Evolutionary conservation across 2,888 invertebrate species (phyloP), one percentile per base, ranked within the genome.

Genomic region (Poecilus cupreus): DNA sequence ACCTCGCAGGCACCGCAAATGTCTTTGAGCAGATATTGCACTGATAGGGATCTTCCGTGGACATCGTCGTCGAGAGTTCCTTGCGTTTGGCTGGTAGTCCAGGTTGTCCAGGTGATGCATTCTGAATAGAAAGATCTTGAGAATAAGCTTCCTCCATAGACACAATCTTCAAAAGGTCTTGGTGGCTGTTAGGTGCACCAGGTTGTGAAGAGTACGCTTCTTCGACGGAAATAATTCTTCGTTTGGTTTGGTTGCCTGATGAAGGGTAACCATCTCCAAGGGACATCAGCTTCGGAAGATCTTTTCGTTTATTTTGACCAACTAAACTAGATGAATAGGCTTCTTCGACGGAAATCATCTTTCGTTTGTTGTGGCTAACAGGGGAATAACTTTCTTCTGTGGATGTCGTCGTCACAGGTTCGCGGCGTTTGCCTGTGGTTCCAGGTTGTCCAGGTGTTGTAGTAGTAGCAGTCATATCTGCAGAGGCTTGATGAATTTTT

Each of bases 21-120:
- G 96, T 96, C 89, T 97, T 97, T 85, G 95, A 93, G 89, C 97
- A 97, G 85, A 96, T 96, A 89, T 96, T 95, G 89, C 97, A 97
- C 83, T 94, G 93, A 89, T 96, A 96, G 20, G 96, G 96, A 89
- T 96, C 96, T 26, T 89, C 89, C 18, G 89, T 88, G 82, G 89
- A 88, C 64, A 86, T 85, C 75, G 89, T 88, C 83, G 88, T 72
- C 26, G 54, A 20, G 10, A 84, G 82, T 18, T 86, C 87, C 81
- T 90, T 85, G 32, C 16, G 81, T 82, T 82, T 72, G 24, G 49
- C 74, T 74, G 82, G 82, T 70, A 13, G 22, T 24, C 22, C 72
- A 72, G 39, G 83, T 81, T 85, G 51, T 37, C 20, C 83, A 91
- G 43, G 92, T 92, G 88, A 95, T 95, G n/a, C 92, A 92, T 82